These are phyloP conservation scores for Nomia melanderi DNA, from an alignment of 1,140 invertebrate genomes.

Conservation along the genomic window DNA sequence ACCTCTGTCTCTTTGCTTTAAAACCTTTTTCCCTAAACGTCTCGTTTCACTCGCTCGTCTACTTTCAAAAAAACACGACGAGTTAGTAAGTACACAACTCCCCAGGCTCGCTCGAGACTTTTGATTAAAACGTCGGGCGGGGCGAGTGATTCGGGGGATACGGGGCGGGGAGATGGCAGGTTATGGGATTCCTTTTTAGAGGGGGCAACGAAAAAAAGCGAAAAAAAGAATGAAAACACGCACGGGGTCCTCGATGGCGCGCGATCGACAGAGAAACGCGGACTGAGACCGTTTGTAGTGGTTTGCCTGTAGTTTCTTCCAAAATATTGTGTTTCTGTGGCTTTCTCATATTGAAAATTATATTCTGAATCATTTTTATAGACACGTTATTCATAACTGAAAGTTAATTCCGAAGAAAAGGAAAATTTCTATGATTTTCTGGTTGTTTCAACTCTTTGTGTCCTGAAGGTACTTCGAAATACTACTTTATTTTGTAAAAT, in stretches of 20 bases:
- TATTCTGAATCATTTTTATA: too few species aligned
- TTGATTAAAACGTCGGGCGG: slow-evolving; percentile 35
- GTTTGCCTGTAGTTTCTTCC: too few species aligned
- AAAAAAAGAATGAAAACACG: slow-evolving; percentile 52
- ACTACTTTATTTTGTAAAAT: too few species aligned
- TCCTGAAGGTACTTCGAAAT: too few species aligned
- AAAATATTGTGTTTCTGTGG: too few species aligned
- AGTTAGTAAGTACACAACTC: slow-evolving; percentile 68
- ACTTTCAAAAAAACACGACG: slow-evolving; percentile 59
- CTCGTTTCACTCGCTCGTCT: slow-evolving; percentile 68
- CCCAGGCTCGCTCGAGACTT: slow-evolving; percentile 42
- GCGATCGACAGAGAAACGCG: slow-evolving; percentile 33
- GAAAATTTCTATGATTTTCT: too few species aligned
- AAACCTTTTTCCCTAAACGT: not conserved
- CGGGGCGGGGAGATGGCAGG: slow-evolving; percentile 26
- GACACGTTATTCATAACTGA: too few species aligned
- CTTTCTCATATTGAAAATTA: too few species aligned
- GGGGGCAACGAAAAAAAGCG: slow-evolving; percentile 51
- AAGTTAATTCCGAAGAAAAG: too few species aligned
- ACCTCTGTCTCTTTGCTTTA: slow-evolving; percentile 9
- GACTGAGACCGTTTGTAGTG: slow-evolving; percentile 25
- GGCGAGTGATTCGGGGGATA: not conserved
- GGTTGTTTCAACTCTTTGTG: too few species aligned
- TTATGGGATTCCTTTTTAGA: slow-evolving; percentile 40
- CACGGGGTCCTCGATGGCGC: slow-evolving; percentile 16